Base-by-base conservation (phyloP, 2,888 invertebrate species). In the Zygaena filipendulae region DNA sequence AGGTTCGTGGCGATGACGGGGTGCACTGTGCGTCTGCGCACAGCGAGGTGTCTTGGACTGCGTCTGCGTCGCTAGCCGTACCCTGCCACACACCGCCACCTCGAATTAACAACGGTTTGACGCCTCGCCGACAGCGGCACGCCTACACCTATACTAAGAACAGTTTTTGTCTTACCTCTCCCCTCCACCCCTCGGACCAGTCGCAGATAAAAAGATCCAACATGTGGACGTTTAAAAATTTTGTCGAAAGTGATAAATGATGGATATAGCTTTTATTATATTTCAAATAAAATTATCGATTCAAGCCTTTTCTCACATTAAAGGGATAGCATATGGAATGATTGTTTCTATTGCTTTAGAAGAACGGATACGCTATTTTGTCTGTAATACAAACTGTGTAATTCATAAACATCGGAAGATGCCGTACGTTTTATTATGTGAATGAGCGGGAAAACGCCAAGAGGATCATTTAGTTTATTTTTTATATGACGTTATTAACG, bases 171-270 rank as follows among this genome's bases (percentile, higher is more conserved):
- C 57, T 62, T 60, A n/a, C n/a, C n/a, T n/a, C 64, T 66, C 61
- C 44, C 51, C 56, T 50, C 38, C 39, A 38, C 43, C 45, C 36
- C 45, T 45, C 56, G 49, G 57, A 44, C 61, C 61, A 60, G 61
- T 64, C 64, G 59, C 52, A 69, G 70, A 70, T 70, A 71, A 74
- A 59, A 59, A 55, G 62, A 60, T 62, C 64, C 63, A 59, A 60
- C n/a, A n/a, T 64, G 62, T 66, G 62, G 66, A 64, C 72, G 69
- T 75, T 80, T 77, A 77, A 74, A 79, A 74, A 69, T 72, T 80
- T 80, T 80, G 80, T 80, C 72, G 71, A 72, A 74, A 70, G 74
- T 72, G 75, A 77, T 75, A 77, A 77, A 77, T 71, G 77, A 70
- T 62, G 71, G 63, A 69, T 74, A 75, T 72, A 71, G 72, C 56